phyloP scores from a whole-genome alignment of 1,140 invertebrate genomes.

The Zaprionus africanus region DNA sequence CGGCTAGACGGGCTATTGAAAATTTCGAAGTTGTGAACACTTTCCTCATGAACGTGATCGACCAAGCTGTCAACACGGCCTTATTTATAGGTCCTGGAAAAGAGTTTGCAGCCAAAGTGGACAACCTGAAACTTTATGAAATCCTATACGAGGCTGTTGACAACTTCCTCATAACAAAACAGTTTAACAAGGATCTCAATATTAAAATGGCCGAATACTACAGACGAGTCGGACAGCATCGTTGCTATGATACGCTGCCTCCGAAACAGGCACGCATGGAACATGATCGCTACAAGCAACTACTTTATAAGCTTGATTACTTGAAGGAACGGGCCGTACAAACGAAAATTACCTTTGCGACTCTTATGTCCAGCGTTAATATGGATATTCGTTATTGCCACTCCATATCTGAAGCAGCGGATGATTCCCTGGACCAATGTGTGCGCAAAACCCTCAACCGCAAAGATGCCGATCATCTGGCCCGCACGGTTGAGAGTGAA shows the following conservation, averaged over 20 bases:
- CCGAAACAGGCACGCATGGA: neutral
- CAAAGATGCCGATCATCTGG: slow-evolving; percentile 27
- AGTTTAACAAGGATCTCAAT: slow-evolving; percentile 7
- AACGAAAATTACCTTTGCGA: neutral
- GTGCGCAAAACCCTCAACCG: slow-evolving; percentile 5
- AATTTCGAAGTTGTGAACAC: slow-evolving; percentile 1
- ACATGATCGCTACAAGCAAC: neutral
- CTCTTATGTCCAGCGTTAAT: slow-evolving; percentile 1
- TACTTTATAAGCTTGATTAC: slow-evolving; percentile 12
- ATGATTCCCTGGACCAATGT: neutral
- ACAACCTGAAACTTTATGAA: slow-evolving; percentile 17
- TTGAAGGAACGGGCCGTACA: neutral
- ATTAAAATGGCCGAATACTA: slow-evolving; percentile 36
- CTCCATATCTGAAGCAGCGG: neutral
- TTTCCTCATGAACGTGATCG: slow-evolving; percentile 13
- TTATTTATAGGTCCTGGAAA: slow-evolving; percentile 20
- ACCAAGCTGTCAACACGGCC: slow-evolving; percentile 4
- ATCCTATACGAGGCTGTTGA: neutral
- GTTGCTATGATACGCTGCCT: slow-evolving; percentile 3
- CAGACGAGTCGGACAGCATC: slow-evolving; percentile 20
- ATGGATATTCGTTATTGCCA: slow-evolving; percentile 12
- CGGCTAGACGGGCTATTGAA: neutral
- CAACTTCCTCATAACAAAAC: neutral
- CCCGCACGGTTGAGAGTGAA: slow-evolving; percentile 23
- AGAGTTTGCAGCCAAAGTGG: slow-evolving; percentile 5